A percentile compares a stretch with the other conserved stretches of the same genome.
Evolutionary conservation across 2,888 invertebrate genomes (phyloP).

Genomic region (Empis livida): DNA sequence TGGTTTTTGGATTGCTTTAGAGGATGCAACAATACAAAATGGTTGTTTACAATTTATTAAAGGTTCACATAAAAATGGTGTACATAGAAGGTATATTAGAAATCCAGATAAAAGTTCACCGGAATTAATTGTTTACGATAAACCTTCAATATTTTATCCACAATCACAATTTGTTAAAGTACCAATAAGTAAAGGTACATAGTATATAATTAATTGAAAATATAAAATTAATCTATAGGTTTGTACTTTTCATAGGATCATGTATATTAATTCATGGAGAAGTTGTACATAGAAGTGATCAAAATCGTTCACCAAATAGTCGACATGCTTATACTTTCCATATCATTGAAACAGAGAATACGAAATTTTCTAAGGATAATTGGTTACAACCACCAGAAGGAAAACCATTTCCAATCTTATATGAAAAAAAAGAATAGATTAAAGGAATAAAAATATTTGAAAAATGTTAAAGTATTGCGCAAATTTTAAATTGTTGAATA

Average conservation of each 20-base stretch:
- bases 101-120: constrained; percentile 52
- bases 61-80: constrained; percentile 79
- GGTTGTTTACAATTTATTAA: constrained; percentile 89
- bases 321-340: constrained; percentile 95
- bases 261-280: constrained; percentile 83
- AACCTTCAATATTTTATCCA: constrained; percentile 54
- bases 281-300: constrained; percentile 84
- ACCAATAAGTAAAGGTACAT: constrained; percentile 69
- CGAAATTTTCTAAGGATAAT: constrained; percentile 64
- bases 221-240: neutral
- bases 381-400: constrained; percentile 69
- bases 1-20: constrained; percentile 94
- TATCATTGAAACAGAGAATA: constrained; percentile 64
- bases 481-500: no score
- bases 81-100: constrained; percentile 52
- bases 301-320: constrained; percentile 69
- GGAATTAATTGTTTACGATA: constrained; percentile 54
- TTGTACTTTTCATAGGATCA: constrained; percentile 46
- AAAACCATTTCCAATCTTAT: constrained; percentile 58
- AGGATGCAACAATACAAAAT: constrained; percentile 84
- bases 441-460: no score
- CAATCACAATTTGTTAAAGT: constrained; percentile 61
- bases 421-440: constrained; percentile 19
- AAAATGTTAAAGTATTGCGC: no score
- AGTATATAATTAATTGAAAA: neutral